phyloP scores from a whole-genome alignment of 2,888 invertebrate species.

The Teinopalpus imperialis region DNA sequence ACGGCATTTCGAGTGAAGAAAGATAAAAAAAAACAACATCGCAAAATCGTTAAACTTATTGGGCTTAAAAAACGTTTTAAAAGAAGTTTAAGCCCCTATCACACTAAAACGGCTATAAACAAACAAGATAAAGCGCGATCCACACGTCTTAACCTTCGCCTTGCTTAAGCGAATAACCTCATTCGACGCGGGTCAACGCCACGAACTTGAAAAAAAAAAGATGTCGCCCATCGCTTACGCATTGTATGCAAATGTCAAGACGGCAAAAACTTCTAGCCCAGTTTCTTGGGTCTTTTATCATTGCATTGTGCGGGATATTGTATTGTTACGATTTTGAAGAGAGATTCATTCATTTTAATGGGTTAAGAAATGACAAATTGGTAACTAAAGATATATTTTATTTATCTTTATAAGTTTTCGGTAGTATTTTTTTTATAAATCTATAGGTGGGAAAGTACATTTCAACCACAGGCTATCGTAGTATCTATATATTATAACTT shows the following conservation, averaged over 20 bases:
- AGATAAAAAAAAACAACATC: background rate
- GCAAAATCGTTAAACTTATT: conserved; percentile 7
- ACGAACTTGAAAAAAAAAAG: conserved; percentile 25
- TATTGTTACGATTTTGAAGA: conserved; percentile 2
- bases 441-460: too few relatives aligned
- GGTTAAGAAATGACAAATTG: conserved; percentile 2
- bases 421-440: too few relatives aligned
- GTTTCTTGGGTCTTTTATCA: conserved; percentile 16
- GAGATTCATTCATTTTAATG: conserved; percentile 3
- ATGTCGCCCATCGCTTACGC: conserved; percentile 28
- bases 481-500: too few relatives aligned
- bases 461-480: too few relatives aligned
- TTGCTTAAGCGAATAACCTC: conserved; percentile 15
- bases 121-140: conserved; percentile 15
- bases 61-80: conserved; percentile 14
- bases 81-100: conserved; percentile 3
- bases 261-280: conserved; percentile 14
- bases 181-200: conserved; percentile 28
- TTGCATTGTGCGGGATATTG: conserved; percentile 13
- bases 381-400: too few relatives aligned
- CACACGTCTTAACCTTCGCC: conserved; percentile 19
- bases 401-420: too few relatives aligned
- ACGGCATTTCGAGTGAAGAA: too few relatives aligned
- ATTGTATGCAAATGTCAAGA: conserved; percentile 34
- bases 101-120: conserved; percentile 16